A percentile compares a stretch with the other conserved stretches of the same genome.
These are phyloP conservation scores for Drosophila subpulchrella DNA, from an alignment of 1,140 invertebrate species.

Conservation along the genomic window DNA sequence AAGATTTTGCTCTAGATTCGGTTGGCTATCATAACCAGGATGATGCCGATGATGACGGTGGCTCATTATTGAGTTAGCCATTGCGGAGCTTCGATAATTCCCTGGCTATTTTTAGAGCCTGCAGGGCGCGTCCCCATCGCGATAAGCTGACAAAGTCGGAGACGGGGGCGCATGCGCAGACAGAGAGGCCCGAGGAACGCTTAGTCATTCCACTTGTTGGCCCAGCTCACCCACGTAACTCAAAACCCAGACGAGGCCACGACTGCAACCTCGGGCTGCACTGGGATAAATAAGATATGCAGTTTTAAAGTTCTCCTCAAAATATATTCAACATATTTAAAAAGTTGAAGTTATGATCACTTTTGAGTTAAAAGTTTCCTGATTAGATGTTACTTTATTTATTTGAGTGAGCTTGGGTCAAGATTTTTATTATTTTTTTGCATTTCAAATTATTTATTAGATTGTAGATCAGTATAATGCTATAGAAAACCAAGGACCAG, in stretches of 20 bases:
- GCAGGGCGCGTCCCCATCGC: slow-evolving; percentile 72
- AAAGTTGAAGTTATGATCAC: no score
- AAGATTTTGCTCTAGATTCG: slow-evolving; percentile 72
- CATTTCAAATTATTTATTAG: no score
- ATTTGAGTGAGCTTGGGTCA: no score
- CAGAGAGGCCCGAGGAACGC: slow-evolving; percentile 41
- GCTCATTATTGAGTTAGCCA: slow-evolving; percentile 59
- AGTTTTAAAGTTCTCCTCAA: no score
- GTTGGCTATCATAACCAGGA: slow-evolving; percentile 39
- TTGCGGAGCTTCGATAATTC: slow-evolving; percentile 20
- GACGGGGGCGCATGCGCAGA: slow-evolving; percentile 1
- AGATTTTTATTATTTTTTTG: no score
- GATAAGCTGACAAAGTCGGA: slow-evolving; percentile 54
- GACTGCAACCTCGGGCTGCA: slow-evolving; percentile 53
- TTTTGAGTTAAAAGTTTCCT: no score
- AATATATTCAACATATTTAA: not conserved
- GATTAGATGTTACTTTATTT: no score
- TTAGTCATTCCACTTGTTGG: slow-evolving; percentile 81
- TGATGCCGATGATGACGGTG: slow-evolving; percentile 9
- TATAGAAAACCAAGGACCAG: no score
- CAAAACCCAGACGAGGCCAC: slow-evolving; percentile 56
- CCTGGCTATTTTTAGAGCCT: slow-evolving; percentile 66
- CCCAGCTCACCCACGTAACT: slow-evolving; percentile 79
- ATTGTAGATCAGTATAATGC: no score
- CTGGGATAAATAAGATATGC: not conserved